A percentile compares a stretch with the other conserved stretches of the same genome.
Evolutionary conservation across 2,888 invertebrate genomes (phyloP).

Genomic region (Amphipyra berbera): DNA sequence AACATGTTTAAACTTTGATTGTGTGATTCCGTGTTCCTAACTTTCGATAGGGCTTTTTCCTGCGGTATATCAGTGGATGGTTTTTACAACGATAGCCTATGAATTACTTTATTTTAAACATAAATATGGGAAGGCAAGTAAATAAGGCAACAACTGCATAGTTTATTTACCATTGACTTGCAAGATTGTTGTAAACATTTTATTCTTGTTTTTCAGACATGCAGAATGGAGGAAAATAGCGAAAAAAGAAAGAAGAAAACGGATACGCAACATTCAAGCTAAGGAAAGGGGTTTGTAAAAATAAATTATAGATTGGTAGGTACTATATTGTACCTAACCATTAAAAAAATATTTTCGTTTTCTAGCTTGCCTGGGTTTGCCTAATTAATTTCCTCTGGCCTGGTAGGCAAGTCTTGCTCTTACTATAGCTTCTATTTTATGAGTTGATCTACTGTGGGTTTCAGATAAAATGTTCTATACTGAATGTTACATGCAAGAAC

Average conservation of each 20-base stretch:
- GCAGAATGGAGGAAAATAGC: constrained; percentile 93
- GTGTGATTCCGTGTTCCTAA: too few species aligned
- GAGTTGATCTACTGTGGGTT: background rate
- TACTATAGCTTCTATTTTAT: too few species aligned
- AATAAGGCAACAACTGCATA: background rate
- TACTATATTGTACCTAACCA: too few species aligned
- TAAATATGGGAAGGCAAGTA: constrained; percentile 36
- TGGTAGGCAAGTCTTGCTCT: too few species aligned
- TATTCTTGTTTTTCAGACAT: constrained; percentile 81
- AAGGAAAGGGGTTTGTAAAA: constrained; percentile 84
- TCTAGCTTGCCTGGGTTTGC: too few species aligned
- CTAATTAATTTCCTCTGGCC: too few species aligned
- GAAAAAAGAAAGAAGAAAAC: constrained; percentile 93
- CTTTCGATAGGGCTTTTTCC: too few species aligned
- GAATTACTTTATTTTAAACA: background rate
- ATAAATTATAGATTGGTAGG: too few species aligned
- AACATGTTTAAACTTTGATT: too few species aligned
- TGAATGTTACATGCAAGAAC: constrained; percentile 56
- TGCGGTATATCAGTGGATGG: background rate
- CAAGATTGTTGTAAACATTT: background rate
- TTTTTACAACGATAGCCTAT: background rate
- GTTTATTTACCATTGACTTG: too few species aligned
- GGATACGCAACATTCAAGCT: constrained; percentile 90
- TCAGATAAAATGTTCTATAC: constrained; percentile 43
- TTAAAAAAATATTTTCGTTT: too few species aligned